Conservation (phyloP, 2,797 vertebrate species). For the Enteromius paludinosus region DNA sequence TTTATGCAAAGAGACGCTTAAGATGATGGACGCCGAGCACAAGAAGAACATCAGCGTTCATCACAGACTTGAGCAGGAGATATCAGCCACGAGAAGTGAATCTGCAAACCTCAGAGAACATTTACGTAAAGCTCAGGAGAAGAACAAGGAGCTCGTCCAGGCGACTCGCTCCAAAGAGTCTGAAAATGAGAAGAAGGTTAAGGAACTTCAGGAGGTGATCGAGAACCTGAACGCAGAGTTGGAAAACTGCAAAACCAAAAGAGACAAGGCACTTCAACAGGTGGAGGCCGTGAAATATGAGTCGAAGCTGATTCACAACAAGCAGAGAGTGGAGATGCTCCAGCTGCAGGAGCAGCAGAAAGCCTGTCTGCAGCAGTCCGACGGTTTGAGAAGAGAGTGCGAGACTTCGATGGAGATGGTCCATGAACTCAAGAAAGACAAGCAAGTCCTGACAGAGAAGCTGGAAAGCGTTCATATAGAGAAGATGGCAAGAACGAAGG, state of each 20-base stretch:
- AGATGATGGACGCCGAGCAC: constrained; percentile 42
- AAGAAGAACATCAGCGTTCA: constrained; percentile 29
- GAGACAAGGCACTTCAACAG: constrained; percentile 29
- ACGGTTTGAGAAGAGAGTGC: constrained; percentile 47
- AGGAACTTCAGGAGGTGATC: constrained; percentile 41
- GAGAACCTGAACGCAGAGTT: constrained; percentile 43
- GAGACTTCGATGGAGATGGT: constrained; percentile 45
- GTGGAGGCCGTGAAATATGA: constrained; percentile 51
- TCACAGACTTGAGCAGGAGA: constrained; percentile 45
- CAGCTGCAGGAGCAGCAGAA: constrained; percentile 48
- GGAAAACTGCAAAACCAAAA: constrained; percentile 38
- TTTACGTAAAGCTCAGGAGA: constrained; percentile 35
- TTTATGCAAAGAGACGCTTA: constrained; percentile 39
- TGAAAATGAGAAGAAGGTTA: constrained; percentile 34
- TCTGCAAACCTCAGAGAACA: constrained; percentile 43
- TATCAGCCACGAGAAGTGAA: constrained; percentile 37
- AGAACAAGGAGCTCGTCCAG: constrained; percentile 49
- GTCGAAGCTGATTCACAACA: constrained; percentile 26
- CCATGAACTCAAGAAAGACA: constrained; percentile 59
- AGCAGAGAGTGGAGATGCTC: constrained; percentile 45
- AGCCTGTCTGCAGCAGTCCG: constrained; percentile 18
- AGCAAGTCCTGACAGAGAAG: constrained; percentile 46
- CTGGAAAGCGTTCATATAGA: constrained; percentile 48
- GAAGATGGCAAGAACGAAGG: constrained; percentile 37
- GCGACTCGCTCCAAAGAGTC: constrained; percentile 37